Evolutionary conservation across 2,113 vertebrate species (phyloP), one percentile per base, ranked within the genome.

Genomic region (Neolamprologus fasciatus): DNA sequence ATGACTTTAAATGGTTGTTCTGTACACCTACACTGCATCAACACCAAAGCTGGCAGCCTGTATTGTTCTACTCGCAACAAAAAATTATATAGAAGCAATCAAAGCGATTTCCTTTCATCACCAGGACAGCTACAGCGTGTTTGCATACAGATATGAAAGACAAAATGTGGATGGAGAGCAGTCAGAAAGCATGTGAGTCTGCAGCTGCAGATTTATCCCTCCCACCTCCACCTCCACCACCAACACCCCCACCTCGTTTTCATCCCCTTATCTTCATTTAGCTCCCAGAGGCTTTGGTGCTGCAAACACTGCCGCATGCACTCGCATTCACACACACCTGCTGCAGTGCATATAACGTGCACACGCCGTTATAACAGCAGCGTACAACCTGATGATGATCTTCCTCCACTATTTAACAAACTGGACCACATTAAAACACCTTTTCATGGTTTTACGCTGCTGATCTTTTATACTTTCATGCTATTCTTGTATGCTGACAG

Each of bases 31-130:
- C 73, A 51, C 45, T n/a, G 45, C 26, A 78, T 50, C 73, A 78
- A n/a, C 26, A 51, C 45, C 45, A 78, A 78, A 31, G 45, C 26
- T 78, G 45, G 73, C 45, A 50, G 61, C 35, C n/a, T 19, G 12
- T 78, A 78, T 80, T 82, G 82, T 85, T 92, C 51, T 23, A n/a
- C 26, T 78, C 10, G 2, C 16, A 78, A 51, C 16, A 78, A 45
- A 21, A 54, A 80, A 87, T 81, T 58, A 61, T 28, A 89, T 45
- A 71, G 86, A 87, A 84, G 68, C 71, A 87, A 90, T 90, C 85
- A 81, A 63, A 88, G 80, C 51, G 1, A 66, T 83, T 87, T 80
- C 13, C 80, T 86, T 86, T 90, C 85, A 87, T 82, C 83, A 23
- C 3, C 83, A 28, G 83, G 81, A 55, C 80, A 10, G 40, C 55